These are phyloP conservation scores for Pachymerium ferrugineum DNA, from an alignment of 2,888 invertebrate species.

Conservation along the genomic window DNA sequence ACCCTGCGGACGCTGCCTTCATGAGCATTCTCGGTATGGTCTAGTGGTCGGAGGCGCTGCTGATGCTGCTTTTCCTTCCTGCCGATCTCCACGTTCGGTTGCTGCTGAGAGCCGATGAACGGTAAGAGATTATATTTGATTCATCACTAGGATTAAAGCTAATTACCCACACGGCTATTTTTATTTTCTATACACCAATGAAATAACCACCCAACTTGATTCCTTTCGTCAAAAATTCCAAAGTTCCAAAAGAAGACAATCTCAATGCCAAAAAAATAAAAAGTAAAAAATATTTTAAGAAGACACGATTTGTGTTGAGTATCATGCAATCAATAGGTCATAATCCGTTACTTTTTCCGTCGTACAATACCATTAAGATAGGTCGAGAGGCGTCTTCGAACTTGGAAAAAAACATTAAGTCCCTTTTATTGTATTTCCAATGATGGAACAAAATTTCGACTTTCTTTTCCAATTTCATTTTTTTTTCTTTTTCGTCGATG, in stretches of 20 bases:
- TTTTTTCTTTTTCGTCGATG: not conserved
- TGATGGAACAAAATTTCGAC: slow-evolving; percentile 18
- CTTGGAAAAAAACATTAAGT: not conserved
- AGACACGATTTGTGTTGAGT: not conserved
- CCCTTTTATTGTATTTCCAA: slow-evolving; percentile 18
- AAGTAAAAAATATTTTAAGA: no score
- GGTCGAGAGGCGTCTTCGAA: not conserved
- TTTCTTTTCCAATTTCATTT: slow-evolving; percentile 11
- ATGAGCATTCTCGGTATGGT: slow-evolving; percentile 23
- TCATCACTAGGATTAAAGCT: slow-evolving; percentile 9
- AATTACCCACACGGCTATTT: slow-evolving; percentile 15
- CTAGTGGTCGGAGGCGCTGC: slow-evolving; percentile 12
- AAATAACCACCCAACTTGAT: no score
- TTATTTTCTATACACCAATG: no score
- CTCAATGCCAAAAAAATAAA: no score
- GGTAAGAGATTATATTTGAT: slow-evolving; percentile 22
- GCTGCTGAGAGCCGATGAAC: slow-evolving; percentile 16
- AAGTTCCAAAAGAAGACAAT: no score
- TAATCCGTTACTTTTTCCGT: not conserved
- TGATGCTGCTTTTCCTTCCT: slow-evolving; percentile 27
- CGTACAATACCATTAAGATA: not conserved
- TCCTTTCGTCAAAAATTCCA: no score
- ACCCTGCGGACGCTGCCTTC: slow-evolving; percentile 10
- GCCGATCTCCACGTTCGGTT: slow-evolving; percentile 1
- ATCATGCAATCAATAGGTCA: not conserved